Base-by-base conservation (phyloP, 2,113 vertebrate species). In the Ancistrus triradiatus region DNA sequence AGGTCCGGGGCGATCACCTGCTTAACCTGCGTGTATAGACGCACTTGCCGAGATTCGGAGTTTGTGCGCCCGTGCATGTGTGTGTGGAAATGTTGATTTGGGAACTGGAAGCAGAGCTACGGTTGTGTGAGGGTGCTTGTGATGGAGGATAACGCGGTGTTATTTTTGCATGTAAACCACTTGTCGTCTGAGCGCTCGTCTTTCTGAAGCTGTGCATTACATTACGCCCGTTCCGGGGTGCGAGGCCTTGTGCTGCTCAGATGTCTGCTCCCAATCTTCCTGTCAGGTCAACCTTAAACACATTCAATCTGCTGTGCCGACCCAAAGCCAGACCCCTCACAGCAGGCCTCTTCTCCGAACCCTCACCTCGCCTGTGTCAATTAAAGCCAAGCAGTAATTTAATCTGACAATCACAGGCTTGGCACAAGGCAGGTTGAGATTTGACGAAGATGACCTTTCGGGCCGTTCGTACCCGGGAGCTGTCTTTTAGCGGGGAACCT, bases 321-420 rank as follows among this genome's bases (percentile, higher is more conserved):
- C 75, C 77, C 74, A 73, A 78, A 76, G 68, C 78, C 75, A 74
- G 82, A 24, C 43, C 65, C 51, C 46, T 49, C 52, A 47, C 65
- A 49, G 42, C 69, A 46, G 51, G 25, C 48, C 53, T 31, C 50
- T 57, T 15, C 50, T 42, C 31, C 35, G 50, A 27, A 55, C 56
- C 60, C 50, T 49, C 56, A 18, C 59, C 62, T 59, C 61, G 42
- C 58, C 64, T 52, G 63, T 82, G 89, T 95, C 92, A 92, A 93
- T 95, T 97, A 98, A 94, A 93, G 90, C 86, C 87, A 90, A 85
- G 90, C 90, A 89, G 91, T 98, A 94, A 97, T 98, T 92, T 94
- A 91, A 91, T 92, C 90, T 93, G 95, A 95, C 93, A 95, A 91
- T 91, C 86, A 79, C 84, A 84, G 83, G 83, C 77, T 86, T 89